Conservation (phyloP, 1,140 invertebrate species). For the Trigoniulus corallinus region DNA sequence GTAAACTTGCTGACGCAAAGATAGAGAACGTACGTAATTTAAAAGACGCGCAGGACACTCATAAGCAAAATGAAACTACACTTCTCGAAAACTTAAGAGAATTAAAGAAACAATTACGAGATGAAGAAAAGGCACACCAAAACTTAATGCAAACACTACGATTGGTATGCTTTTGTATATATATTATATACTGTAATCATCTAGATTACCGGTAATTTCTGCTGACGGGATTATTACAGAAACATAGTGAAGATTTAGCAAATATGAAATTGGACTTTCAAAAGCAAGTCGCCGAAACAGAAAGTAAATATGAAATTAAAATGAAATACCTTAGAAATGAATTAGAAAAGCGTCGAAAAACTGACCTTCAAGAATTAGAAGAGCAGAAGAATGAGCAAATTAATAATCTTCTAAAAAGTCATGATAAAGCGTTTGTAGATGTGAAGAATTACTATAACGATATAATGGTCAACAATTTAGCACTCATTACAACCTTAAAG, state of each 20-base stretch:
- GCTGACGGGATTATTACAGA: constrained; percentile 22
- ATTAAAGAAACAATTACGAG: constrained; percentile 50
- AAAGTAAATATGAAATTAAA: constrained; percentile 62
- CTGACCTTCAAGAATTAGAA: constrained; percentile 58
- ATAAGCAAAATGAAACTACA: constrained; percentile 52
- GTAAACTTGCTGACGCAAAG: constrained; percentile 55
- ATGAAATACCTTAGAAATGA: constrained; percentile 52
- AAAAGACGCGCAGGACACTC: constrained; percentile 54
- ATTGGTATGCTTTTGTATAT: constrained; percentile 29
- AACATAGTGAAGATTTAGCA: constrained; percentile 42
- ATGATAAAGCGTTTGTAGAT: constrained; percentile 67
- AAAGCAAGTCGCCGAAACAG: constrained; percentile 52
- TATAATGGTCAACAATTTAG: constrained; percentile 78
- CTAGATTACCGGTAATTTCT: constrained; percentile 4
- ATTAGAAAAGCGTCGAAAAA: constrained; percentile 50
- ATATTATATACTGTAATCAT: background rate
- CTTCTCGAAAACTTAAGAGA: constrained; percentile 58
- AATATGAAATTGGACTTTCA: constrained; percentile 51
- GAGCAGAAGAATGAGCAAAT: constrained; percentile 78
- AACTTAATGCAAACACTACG: constrained; percentile 44
- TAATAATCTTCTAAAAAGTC: constrained; percentile 55
- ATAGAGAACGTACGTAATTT: constrained; percentile 55
- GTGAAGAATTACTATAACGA: constrained; percentile 90
- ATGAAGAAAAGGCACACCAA: constrained; percentile 47
- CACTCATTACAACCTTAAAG: constrained; percentile 59